Percentiles rank a stretch among this genome's conserved stretches.
phyloP scores from a whole-genome alignment of 37 sponge, comb jelly and placozoan genomes.

The Spongia lamella region DNA sequence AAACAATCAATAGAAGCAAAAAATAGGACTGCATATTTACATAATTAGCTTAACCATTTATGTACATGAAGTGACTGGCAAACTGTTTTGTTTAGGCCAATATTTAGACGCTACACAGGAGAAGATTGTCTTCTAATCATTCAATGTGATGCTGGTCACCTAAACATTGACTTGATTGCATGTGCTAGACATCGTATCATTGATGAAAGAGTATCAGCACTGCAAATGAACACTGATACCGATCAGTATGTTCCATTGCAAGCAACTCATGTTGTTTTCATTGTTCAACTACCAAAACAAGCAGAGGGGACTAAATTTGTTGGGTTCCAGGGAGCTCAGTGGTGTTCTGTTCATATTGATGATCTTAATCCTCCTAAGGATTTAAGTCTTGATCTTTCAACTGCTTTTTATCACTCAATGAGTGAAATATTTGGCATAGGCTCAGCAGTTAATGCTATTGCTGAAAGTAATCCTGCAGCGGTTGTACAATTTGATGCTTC shows the following conservation, averaged over 20 bases:
- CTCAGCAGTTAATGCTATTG: not conserved
- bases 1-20: no score
- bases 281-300: constrained; percentile 22
- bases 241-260: no score
- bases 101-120: constrained; percentile 1
- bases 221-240: not conserved
- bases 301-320: constrained; percentile 15
- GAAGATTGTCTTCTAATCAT: constrained; percentile 55
- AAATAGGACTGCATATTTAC: no score
- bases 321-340: constrained; percentile 24
- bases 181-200: constrained; percentile 60
- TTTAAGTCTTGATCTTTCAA: not conserved
- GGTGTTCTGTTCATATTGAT: constrained; percentile 28
- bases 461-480: not conserved
- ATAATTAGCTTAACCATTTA: no score
- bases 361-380: constrained; percentile 22
- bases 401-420: constrained; percentile 9
- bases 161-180: constrained; percentile 56
- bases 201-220: constrained; percentile 30
- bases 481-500: no score
- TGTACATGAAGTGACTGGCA: no score
- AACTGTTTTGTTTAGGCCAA: constrained; percentile 25
- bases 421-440: constrained; percentile 22
- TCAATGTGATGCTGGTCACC: constrained; percentile 82
- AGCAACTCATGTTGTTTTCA: constrained; percentile 14